Conservation (phyloP, 2,888 invertebrate genomes). For the Diadromus collaris region DNA sequence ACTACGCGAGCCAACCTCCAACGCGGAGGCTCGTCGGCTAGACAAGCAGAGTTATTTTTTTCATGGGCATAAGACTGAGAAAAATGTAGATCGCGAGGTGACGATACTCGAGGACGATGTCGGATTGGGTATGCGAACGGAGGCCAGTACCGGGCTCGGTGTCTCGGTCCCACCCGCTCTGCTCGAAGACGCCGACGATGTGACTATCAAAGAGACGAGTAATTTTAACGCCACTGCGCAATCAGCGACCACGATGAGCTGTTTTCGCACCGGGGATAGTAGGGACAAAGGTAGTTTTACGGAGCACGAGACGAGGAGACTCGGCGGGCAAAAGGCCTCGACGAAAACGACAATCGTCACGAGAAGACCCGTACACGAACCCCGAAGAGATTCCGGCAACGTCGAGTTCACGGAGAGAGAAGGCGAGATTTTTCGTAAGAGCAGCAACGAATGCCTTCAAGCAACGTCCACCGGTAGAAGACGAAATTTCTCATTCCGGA, state of each 20-base stretch:
- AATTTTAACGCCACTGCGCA: neutral
- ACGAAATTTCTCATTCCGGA: slow-evolving; percentile 70
- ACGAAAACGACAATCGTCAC: neutral
- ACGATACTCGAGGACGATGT: slow-evolving; percentile 62
- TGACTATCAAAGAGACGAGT: slow-evolving; percentile 35
- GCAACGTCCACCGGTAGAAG: slow-evolving; percentile 58
- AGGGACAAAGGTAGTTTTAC: slow-evolving; percentile 47
- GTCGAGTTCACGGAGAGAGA: slow-evolving; percentile 73
- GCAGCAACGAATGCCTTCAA: slow-evolving; percentile 67
- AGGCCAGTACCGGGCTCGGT: slow-evolving; percentile 1
- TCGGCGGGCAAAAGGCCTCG: neutral
- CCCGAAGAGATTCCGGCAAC: slow-evolving; percentile 66
- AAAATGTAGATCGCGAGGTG: slow-evolving; percentile 71
- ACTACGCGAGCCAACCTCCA: slow-evolving; percentile 57
- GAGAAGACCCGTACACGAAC: slow-evolving; percentile 53
- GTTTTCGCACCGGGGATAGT: slow-evolving; percentile 64
- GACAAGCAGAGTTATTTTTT: slow-evolving; percentile 77
- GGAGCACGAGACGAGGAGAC: slow-evolving; percentile 57
- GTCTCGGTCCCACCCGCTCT: neutral
- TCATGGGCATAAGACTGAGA: slow-evolving; percentile 77
- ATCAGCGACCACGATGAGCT: slow-evolving; percentile 63
- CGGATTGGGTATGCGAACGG: slow-evolving; percentile 38
- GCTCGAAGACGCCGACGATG: slow-evolving; percentile 41
- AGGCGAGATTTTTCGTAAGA: slow-evolving; percentile 73
- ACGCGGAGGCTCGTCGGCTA: slow-evolving; percentile 67